phyloP scores from a whole-genome alignment of 35 echinoderm and acorn worm species.

The Lytechinus pictus region DNA sequence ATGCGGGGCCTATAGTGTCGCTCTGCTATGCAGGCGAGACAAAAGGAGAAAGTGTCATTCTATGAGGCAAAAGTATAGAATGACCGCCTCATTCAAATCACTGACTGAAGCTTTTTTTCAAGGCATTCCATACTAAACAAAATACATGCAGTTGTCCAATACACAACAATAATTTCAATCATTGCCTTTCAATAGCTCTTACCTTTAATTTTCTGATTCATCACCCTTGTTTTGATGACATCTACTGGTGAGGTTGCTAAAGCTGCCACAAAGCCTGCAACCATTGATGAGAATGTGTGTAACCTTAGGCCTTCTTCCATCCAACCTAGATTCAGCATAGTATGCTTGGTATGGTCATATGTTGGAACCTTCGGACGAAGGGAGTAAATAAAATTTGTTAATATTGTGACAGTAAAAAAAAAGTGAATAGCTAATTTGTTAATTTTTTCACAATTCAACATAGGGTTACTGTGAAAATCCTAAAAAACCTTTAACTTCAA shows the following conservation, averaged over 20 bases:
- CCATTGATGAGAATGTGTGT: slow-evolving; percentile 82
- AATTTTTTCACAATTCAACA: neutral
- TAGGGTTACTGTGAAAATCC: neutral
- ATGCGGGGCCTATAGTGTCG: too few relatives aligned
- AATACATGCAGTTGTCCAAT: neutral
- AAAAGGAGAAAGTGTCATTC: too few relatives aligned
- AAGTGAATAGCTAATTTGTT: too few relatives aligned
- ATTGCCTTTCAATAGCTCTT: too few relatives aligned
- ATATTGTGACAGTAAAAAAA: neutral
- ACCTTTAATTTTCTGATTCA: slow-evolving; percentile 98
- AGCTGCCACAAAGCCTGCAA: slow-evolving; percentile 88
- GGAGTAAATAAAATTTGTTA: neutral
- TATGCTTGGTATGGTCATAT: slow-evolving; percentile 96
- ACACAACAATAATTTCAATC: too few relatives aligned
- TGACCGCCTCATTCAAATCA: too few relatives aligned
- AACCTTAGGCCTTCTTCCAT: slow-evolving; percentile 86
- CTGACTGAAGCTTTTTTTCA: too few relatives aligned
- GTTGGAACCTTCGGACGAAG: slow-evolving; percentile 62
- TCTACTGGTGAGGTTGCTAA: slow-evolving; percentile 85
- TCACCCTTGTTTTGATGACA: slow-evolving; percentile 96
- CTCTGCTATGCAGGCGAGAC: too few relatives aligned
- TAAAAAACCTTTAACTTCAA: neutral
- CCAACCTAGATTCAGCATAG: slow-evolving; percentile 74
- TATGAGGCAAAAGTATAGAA: too few relatives aligned
- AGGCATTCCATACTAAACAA: too few relatives aligned